A percentile compares a stretch with the other conserved stretches of the same genome.
These are phyloP conservation scores for Apis cerana DNA, from an alignment of 1,140 invertebrate genomes.

Conservation along the genomic window DNA sequence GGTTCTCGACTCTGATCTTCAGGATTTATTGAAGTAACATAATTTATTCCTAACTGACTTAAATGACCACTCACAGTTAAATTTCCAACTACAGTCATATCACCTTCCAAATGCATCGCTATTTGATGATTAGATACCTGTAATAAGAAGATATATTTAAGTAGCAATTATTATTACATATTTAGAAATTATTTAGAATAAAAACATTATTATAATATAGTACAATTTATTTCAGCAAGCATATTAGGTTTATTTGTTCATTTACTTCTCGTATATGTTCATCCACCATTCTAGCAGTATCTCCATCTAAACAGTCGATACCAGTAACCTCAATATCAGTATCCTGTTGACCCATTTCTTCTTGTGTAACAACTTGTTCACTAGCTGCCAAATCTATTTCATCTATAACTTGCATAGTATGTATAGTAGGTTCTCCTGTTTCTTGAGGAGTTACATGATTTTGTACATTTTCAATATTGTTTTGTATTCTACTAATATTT, in stretches of 20 bases:
- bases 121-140: conserved; percentile 78
- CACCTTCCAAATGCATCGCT: conserved; percentile 75
- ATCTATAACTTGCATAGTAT: conserved; percentile 75
- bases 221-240: conserved; percentile 5
- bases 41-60: conserved; percentile 78
- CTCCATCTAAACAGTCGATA: conserved; percentile 76
- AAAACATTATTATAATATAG: conserved; percentile 25
- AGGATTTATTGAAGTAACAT: conserved; percentile 75
- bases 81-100: conserved; percentile 78
- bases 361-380: conserved; percentile 75
- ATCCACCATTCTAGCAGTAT: conserved; percentile 77
- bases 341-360: conserved; percentile 74
- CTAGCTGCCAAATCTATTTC: conserved; percentile 74
- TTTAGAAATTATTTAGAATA: background rate
- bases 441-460: conserved; percentile 65
- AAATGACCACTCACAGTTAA: conserved; percentile 73
- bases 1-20: conserved; percentile 69
- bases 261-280: conserved; percentile 74
- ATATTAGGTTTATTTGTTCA: conserved; percentile 22
- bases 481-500: conserved; percentile 66
- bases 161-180: background rate
- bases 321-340: conserved; percentile 73
- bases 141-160: conserved; percentile 21
- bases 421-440: conserved; percentile 63
- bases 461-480: conserved; percentile 69